These are phyloP conservation scores for Australoheros facetus DNA, from an alignment of 2,797 vertebrate genomes.

Conservation along the genomic window DNA sequence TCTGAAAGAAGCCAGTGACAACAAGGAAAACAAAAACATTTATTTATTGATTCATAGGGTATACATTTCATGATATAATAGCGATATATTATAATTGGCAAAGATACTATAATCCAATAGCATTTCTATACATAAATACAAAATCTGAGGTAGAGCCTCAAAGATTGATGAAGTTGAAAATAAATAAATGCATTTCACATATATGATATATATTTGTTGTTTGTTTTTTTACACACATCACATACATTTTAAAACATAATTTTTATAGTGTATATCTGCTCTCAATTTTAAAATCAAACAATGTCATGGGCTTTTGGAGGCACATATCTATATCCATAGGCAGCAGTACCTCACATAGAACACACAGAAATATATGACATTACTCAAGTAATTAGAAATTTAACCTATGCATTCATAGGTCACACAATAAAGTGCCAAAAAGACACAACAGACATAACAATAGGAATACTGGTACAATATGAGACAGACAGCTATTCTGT, in stretches of 20 bases:
- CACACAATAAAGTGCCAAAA: slow-evolving; percentile 92
- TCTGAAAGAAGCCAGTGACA: slow-evolving; percentile 54
- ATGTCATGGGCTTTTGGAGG: slow-evolving; percentile 87
- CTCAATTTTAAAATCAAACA: slow-evolving; percentile 83
- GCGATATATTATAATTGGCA: slow-evolving; percentile 95
- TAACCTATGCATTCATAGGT: slow-evolving; percentile 94
- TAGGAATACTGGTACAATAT: slow-evolving; percentile 81
- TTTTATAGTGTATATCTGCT: slow-evolving; percentile 77
- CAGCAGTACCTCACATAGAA: slow-evolving; percentile 90
- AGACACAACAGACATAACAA: slow-evolving; percentile 86
- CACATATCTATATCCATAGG: slow-evolving; percentile 97
- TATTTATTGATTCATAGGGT: slow-evolving; percentile 92
- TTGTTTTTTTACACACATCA: slow-evolving; percentile 72
- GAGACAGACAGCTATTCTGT: slow-evolving; percentile 85
- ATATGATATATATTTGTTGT: slow-evolving; percentile 74
- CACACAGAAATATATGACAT: slow-evolving; percentile 93
- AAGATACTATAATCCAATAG: slow-evolving; percentile 99
- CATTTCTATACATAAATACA: slow-evolving; percentile 99
- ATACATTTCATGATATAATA: slow-evolving; percentile 94
- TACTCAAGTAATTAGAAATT: slow-evolving; percentile 96
- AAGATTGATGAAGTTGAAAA: slow-evolving; percentile 91
- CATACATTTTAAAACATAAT: slow-evolving; percentile 86
- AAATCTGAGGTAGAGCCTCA: slow-evolving; percentile 99
- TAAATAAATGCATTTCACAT: slow-evolving; percentile 89
- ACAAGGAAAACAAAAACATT: slow-evolving; percentile 93